These are phyloP conservation scores for Bombyx mori DNA, from an alignment of 1,140 invertebrate genomes.

Conservation along the genomic window ASM3026992v2 NC_085126.1:8412501-8413000, in stretches of 20 bases:
- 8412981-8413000: slow-evolving; percentile 1
- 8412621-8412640: not conserved
- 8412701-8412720: not conserved
- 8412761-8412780: not conserved
- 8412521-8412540: not conserved
- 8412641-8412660: not conserved
- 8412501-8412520: not conserved
- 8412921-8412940: slow-evolving; percentile 1
- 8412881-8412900: not conserved
- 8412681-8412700: not conserved
- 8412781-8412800: not conserved
- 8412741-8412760: not conserved
- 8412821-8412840: not conserved
- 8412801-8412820: not conserved
- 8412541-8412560: not conserved
- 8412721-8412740: not conserved
- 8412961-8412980: not conserved
- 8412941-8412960: not conserved
- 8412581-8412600: not conserved
- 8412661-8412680: not conserved
- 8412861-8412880: not conserved
- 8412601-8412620: not conserved
- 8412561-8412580: not conserved
- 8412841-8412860: not conserved
- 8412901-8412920: not conserved